phyloP scores from a whole-genome alignment of 1,140 invertebrate species.

The Branchinecta lindahli region DNA sequence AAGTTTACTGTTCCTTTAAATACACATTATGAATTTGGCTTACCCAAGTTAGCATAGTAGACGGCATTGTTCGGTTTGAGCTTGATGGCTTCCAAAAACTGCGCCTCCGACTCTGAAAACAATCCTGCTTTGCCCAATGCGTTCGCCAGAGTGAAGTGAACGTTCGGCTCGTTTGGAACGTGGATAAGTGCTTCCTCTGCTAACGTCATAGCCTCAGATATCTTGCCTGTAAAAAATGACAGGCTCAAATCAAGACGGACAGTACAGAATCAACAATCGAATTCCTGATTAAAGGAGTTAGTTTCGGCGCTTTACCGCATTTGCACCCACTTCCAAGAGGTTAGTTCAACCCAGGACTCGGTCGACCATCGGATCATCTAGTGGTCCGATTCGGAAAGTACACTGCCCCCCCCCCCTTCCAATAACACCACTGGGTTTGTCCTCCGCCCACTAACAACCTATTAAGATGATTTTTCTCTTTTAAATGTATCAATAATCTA shows the following conservation, averaged over 20 bases:
- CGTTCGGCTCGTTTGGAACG: conserved; percentile 49
- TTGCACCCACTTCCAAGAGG: too few relatives aligned
- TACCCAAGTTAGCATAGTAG: conserved; percentile 73
- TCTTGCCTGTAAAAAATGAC: conserved; percentile 37
- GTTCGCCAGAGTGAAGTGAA: conserved; percentile 77
- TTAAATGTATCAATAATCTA: too few relatives aligned
- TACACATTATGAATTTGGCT: conserved; percentile 23
- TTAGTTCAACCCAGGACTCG: too few relatives aligned
- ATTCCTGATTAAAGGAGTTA: background rate
- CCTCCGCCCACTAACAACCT: too few relatives aligned
- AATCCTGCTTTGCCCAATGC: conserved; percentile 62
- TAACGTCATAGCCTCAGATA: conserved; percentile 47
- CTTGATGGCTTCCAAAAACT: conserved; percentile 58
- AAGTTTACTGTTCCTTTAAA: too few relatives aligned
- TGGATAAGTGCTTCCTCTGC: conserved; percentile 48
- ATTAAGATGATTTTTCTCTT: too few relatives aligned
- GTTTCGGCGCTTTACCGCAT: background rate
- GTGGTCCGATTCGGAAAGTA: too few relatives aligned
- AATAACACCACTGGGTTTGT: too few relatives aligned
- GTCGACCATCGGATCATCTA: too few relatives aligned
- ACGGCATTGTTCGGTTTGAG: conserved; percentile 48
- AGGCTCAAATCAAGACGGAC: conserved; percentile 9
- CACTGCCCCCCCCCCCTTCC: too few relatives aligned
- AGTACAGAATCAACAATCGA: background rate
- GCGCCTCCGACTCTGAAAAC: conserved; percentile 58